These are phyloP conservation scores for Acanthisitta chloris DNA, from an alignment of 2,113 vertebrate species.

Conservation along the genomic window DNA sequence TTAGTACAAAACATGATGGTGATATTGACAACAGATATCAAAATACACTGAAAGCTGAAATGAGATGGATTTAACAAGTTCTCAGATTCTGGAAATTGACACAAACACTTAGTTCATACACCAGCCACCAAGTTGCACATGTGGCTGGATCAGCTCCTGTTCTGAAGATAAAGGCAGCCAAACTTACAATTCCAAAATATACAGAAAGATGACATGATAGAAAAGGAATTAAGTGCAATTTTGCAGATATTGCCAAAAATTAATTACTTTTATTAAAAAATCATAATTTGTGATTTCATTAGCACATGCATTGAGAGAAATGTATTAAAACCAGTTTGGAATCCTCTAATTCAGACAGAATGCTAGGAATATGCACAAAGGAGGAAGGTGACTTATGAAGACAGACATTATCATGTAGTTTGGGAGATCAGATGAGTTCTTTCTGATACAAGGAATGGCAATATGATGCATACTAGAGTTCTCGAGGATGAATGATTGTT, in stretches of 20 bases:
- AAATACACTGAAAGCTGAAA: background rate
- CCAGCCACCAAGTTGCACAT: background rate
- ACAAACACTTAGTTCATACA: background rate
- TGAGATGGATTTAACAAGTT: background rate
- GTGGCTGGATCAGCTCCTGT: background rate
- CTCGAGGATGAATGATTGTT: background rate
- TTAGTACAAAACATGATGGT: background rate
- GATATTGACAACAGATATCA: background rate
- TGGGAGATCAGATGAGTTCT: background rate
- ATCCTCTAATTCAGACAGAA: background rate
- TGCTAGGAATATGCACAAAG: background rate
- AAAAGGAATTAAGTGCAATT: background rate
- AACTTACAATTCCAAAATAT: background rate
- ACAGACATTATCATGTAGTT: background rate
- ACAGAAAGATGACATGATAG: background rate
- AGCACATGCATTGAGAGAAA: background rate
- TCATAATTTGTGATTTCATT: background rate
- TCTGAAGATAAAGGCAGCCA: background rate
- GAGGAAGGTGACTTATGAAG: background rate
- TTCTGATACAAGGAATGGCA: background rate
- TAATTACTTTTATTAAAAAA: accelerated
- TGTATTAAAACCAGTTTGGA: background rate
- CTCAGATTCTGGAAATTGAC: background rate
- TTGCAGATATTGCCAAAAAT: background rate
- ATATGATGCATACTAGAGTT: background rate